A percentile compares a stretch with the other conserved stretches of the same genome.
Conservation (phyloP, 2,113 vertebrate genomes). For the Notarius quadriscutis region DNA sequence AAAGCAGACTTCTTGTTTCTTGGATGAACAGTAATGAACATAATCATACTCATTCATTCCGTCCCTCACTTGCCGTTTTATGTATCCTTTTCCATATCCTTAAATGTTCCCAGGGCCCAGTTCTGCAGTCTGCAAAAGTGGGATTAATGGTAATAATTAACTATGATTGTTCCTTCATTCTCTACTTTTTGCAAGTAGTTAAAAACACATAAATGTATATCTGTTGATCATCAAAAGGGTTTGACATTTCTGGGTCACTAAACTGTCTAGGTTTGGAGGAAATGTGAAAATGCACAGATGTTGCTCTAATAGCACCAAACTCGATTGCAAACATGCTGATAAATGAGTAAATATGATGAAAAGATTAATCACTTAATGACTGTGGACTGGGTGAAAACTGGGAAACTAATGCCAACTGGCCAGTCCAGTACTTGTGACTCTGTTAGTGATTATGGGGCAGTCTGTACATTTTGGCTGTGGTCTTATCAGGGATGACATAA, state of each 20-base stretch:
- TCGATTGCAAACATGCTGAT: conserved; percentile 26
- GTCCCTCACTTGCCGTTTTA: neutral
- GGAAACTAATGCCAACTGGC: conserved; percentile 1
- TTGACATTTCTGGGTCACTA: conserved; percentile 35
- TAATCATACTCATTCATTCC: conserved; percentile 9
- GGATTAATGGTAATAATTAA: conserved; percentile 44
- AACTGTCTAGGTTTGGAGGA: conserved; percentile 5
- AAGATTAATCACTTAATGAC: conserved; percentile 36
- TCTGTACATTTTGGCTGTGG: conserved; percentile 24
- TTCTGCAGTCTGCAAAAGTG: conserved; percentile 32
- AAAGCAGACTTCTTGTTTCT: conserved; percentile 5
- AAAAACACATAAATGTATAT: conserved; percentile 26
- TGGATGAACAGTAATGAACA: conserved; percentile 29
- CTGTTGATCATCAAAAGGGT: conserved; percentile 12
- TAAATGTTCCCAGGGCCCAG: conserved; percentile 3
- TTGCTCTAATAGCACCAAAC: neutral
- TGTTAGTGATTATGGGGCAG: neutral
- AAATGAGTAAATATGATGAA: conserved; percentile 18
- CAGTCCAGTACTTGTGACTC: conserved; percentile 2
- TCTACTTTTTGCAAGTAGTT: conserved; percentile 29
- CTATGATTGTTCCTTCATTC: conserved; percentile 22
- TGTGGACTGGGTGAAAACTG: conserved; percentile 23
- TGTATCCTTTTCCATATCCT: conserved; percentile 1
- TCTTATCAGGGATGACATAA: neutral
- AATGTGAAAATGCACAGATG: conserved; percentile 21